Percentiles rank a stretch among this genome's conserved stretches.
Conservation (phyloP, 2,797 vertebrate species). For the Brotula barbata region DNA sequence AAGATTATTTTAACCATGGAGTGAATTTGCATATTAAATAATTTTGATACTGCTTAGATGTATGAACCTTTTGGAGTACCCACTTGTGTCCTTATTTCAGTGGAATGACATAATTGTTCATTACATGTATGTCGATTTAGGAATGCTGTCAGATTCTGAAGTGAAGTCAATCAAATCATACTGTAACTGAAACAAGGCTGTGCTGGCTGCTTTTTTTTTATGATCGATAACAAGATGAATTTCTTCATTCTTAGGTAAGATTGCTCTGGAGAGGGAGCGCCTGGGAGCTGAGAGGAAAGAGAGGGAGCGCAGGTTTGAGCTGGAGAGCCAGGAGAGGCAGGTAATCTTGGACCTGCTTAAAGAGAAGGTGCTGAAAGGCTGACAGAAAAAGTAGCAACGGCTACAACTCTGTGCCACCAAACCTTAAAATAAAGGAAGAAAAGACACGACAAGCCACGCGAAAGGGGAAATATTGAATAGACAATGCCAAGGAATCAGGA, state of each 20-base stretch:
- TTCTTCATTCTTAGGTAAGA: conserved; percentile 66
- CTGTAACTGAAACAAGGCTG: too few species aligned
- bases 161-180: too few species aligned
- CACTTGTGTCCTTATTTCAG: too few species aligned
- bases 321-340: conserved; percentile 83
- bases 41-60: too few species aligned
- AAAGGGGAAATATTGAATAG: conserved; percentile 7
- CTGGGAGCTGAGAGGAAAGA: conserved; percentile 78
- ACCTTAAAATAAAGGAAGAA: neutral
- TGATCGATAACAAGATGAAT: too few species aligned
- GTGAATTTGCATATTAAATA: too few species aligned
- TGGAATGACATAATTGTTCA: too few species aligned
- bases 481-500: conserved; percentile 6
- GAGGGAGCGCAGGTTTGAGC: conserved; percentile 78
- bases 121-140: too few species aligned
- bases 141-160: too few species aligned
- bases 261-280: conserved; percentile 78
- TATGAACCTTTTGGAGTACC: too few species aligned
- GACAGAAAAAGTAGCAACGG: conserved; percentile 26
- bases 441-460: neutral
- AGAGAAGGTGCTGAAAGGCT: conserved; percentile 78
- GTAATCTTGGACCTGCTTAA: conserved; percentile 81
- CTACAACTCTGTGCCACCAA: conserved; percentile 5
- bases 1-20: too few species aligned
- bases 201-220: too few species aligned